phyloP scores from a whole-genome alignment of 2,113 vertebrate genomes.

The Platichthys stellatus region DNA sequence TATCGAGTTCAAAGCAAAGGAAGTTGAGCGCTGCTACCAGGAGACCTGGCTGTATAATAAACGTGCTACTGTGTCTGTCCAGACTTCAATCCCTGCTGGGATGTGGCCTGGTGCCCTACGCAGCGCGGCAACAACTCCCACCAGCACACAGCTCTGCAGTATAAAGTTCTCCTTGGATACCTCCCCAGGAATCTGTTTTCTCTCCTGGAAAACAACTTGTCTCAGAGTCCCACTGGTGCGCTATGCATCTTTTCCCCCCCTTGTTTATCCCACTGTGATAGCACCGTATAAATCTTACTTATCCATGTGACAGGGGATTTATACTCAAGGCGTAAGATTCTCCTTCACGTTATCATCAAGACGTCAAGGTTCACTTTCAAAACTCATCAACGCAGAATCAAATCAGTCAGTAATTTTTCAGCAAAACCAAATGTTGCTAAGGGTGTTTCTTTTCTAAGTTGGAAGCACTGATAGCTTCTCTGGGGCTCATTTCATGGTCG shows the following conservation, averaged over 20 bases:
- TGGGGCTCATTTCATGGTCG: conserved; percentile 58
- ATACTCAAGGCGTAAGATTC: neutral
- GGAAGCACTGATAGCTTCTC: conserved; percentile 47
- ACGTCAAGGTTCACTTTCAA: conserved; percentile 4
- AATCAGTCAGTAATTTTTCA: conserved; percentile 54
- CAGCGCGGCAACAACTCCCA: conserved; percentile 43
- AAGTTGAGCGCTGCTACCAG: conserved; percentile 16
- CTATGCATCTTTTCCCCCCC: conserved; percentile 1
- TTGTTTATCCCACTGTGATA: conserved; percentile 37
- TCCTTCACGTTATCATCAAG: neutral
- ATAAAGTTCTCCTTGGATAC: conserved; percentile 49
- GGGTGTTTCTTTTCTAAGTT: conserved; percentile 18
- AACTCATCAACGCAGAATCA: conserved; percentile 27
- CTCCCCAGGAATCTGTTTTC: conserved; percentile 55
- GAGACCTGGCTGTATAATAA: conserved; percentile 39
- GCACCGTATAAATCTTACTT: conserved; percentile 38
- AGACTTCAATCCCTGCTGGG: conserved; percentile 48
- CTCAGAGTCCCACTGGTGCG: conserved; percentile 17
- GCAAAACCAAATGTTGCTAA: conserved; percentile 17
- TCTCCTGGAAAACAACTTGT: conserved; percentile 44
- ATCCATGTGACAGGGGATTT: conserved; percentile 1
- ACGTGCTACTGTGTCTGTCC: conserved; percentile 48
- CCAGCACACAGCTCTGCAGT: conserved; percentile 30
- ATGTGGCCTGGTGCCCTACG: conserved; percentile 24
- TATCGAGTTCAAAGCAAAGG: conserved; percentile 20